Percentiles rank a stretch among this genome's conserved stretches.
phyloP scores from a whole-genome alignment of 2,113 vertebrate genomes.

The Cebidichthys violaceus region DNA sequence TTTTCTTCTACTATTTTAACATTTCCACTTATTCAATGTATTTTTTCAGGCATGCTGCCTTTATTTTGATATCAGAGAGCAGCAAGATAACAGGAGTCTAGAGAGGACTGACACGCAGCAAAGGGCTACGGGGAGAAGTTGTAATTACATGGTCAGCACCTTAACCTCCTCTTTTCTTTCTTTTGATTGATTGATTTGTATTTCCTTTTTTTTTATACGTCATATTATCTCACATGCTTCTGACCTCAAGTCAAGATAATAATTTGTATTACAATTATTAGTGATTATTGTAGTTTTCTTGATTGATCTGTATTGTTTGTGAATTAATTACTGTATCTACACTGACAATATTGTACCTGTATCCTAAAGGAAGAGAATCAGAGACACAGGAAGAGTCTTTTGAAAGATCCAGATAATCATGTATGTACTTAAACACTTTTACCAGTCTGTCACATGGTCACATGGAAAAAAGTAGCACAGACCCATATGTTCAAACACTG shows the following conservation, averaged over 20 bases:
- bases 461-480: slow-evolving; percentile 9
- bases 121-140: background rate
- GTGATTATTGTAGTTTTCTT: background rate
- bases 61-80: slow-evolving; percentile 11
- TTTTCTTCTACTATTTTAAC: slow-evolving; percentile 4
- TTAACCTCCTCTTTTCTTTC: background rate
- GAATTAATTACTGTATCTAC: background rate
- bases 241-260: slow-evolving; percentile 1
- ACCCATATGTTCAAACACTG: slow-evolving; percentile 37
- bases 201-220: background rate
- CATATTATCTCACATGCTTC: background rate
- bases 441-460: slow-evolving; percentile 39
- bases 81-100: slow-evolving; percentile 12
- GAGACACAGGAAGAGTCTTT: background rate
- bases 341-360: background rate
- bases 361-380: background rate
- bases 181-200: background rate
- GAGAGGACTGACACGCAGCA: background rate
- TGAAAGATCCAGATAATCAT: slow-evolving; percentile 1
- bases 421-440: slow-evolving; percentile 24
- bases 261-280: background rate
- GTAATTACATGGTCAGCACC: background rate
- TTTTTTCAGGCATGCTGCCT: slow-evolving; percentile 14
- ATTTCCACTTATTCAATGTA: background rate
- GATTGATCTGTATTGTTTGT: background rate